A percentile compares a stretch with the other conserved stretches of the same genome.
These are phyloP conservation scores for Gallinago media DNA, from an alignment of 2,113 vertebrate species.

Conservation along the genomic window DNA sequence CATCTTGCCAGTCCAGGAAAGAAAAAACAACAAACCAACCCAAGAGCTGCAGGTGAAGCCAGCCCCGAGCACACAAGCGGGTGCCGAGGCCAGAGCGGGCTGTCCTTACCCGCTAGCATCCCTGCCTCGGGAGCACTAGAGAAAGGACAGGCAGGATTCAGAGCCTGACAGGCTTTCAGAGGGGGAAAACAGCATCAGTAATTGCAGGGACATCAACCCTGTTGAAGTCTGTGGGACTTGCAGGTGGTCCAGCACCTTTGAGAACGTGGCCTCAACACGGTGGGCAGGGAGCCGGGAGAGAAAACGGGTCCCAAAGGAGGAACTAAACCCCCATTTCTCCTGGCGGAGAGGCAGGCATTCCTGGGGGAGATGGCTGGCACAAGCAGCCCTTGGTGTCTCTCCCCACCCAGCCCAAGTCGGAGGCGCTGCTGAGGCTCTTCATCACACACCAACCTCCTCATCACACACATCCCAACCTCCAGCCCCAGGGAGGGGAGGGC, in stretches of 20 bases:
- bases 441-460: neutral
- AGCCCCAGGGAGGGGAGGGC: accelerated
- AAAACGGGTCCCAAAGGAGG: neutral
- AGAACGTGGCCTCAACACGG: accelerated
- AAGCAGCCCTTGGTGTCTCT: neutral
- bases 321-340: neutral
- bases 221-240: neutral
- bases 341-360: accelerated
- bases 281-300: neutral
- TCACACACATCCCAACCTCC: neutral
- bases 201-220: neutral
- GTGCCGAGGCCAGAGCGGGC: neutral
- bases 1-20: neutral
- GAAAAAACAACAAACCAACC: no score
- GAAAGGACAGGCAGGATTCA: neutral
- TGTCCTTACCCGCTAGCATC: neutral
- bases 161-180: neutral
- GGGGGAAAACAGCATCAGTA: neutral
- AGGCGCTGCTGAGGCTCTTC: neutral
- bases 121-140: neutral
- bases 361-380: accelerated
- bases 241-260: neutral
- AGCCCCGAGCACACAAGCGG: neutral
- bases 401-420: neutral
- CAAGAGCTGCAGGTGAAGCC: neutral